Evolutionary conservation across 2,113 vertebrate genomes (phyloP).

Genomic region (Numenius arquata): DNA sequence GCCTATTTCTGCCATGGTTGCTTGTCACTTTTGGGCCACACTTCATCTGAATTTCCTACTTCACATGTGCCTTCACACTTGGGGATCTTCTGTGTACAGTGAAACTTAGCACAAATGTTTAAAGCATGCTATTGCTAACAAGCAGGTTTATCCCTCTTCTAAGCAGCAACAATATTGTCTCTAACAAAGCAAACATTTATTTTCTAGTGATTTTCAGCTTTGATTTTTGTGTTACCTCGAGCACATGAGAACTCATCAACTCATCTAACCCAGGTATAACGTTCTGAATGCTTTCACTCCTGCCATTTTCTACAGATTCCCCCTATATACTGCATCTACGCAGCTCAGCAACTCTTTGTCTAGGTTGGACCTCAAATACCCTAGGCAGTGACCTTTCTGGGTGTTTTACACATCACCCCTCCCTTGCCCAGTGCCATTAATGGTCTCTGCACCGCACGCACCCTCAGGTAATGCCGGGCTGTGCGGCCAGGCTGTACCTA

Average conservation of each 20-base stretch:
- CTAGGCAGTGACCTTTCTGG: rapidly evolving
- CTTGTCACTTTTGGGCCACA: rapidly evolving
- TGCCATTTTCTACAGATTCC: background rate
- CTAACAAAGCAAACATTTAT: background rate
- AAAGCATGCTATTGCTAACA: rapidly evolving
- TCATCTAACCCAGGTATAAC: rapidly evolving
- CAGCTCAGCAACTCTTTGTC: rapidly evolving
- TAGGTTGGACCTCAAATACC: rapidly evolving
- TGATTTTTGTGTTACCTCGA: background rate
- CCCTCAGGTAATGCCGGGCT: rapidly evolving
- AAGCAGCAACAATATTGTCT: background rate
- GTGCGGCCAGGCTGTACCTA: rapidly evolving
- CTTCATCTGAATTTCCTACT: background rate
- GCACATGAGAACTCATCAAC: background rate
- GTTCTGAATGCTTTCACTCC: background rate
- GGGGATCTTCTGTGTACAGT: rapidly evolving
- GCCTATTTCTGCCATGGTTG: background rate
- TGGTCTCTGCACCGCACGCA: rapidly evolving
- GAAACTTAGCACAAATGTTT: background rate
- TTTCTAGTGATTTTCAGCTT: background rate
- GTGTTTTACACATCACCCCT: too few species aligned
- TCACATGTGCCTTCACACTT: rapidly evolving
- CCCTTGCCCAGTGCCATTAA: background rate
- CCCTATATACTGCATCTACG: rapidly evolving
- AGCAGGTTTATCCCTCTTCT: rapidly evolving